Percentiles rank a stretch among this genome's conserved stretches.
These are phyloP conservation scores for Drosophila neotestacea DNA, from an alignment of 2,888 invertebrate species.

Conservation along the genomic window DNA sequence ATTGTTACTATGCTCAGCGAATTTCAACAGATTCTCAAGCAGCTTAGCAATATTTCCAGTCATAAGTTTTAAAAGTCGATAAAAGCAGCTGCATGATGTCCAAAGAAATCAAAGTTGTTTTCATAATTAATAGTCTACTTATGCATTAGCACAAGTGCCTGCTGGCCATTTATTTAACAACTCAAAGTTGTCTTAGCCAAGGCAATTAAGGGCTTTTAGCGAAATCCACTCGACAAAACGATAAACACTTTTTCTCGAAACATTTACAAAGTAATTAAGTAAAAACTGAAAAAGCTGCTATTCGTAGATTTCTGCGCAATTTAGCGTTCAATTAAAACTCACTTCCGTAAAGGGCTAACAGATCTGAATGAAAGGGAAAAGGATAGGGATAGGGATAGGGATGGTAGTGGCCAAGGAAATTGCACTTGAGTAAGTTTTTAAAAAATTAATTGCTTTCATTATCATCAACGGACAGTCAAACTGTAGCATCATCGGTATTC, in stretches of 20 bases:
- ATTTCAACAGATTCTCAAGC: constrained; percentile 42
- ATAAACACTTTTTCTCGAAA: background rate
- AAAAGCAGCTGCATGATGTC: background rate
- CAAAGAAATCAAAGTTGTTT: constrained; percentile 1
- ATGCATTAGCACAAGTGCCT: background rate
- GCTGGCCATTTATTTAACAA: background rate
- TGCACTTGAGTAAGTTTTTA: constrained; percentile 61
- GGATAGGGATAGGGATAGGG: background rate
- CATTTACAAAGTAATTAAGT: constrained; percentile 56
- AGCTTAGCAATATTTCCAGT: constrained; percentile 27
- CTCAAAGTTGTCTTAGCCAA: background rate
- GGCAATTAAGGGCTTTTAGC: constrained; percentile 19
- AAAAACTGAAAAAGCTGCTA: constrained; percentile 43
- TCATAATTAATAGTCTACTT: constrained; percentile 5
- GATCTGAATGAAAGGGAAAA: background rate
- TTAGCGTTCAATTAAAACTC: constrained; percentile 72
- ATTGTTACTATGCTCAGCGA: constrained; percentile 42
- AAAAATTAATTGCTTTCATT: constrained; percentile 78
- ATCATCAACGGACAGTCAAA: constrained; percentile 44
- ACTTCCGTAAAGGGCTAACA: constrained; percentile 28
- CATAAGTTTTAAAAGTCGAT: constrained; percentile 26
- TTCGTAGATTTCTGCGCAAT: constrained; percentile 60
- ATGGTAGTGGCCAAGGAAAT: constrained; percentile 45
- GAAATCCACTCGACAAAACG: constrained; percentile 5
- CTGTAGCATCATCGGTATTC: constrained; percentile 14